Percentiles rank a stretch among this genome's conserved stretches.
Conservation (phyloP, 2,888 invertebrate genomes). For the Dynastes hyllus region DNA sequence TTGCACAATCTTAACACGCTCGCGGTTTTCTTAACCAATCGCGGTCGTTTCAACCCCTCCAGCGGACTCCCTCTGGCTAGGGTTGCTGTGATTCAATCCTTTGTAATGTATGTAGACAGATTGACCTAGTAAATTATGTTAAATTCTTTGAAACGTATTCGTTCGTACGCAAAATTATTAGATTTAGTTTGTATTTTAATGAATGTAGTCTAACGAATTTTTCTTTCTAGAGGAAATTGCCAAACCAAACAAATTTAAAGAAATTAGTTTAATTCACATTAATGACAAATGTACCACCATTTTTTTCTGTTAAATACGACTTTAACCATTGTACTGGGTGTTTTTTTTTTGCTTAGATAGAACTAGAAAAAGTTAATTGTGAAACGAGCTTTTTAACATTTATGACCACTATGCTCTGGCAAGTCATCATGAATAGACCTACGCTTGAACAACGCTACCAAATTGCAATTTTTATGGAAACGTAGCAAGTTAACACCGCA, state of each 20-base stretch:
- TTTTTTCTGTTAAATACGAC: not conserved
- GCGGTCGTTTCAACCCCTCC: slow-evolving; percentile 60
- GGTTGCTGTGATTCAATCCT: slow-evolving; percentile 63
- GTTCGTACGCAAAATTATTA: slow-evolving; percentile 21
- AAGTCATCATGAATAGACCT: too few species aligned
- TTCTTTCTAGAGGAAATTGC: not conserved
- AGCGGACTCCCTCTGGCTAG: slow-evolving; percentile 53
- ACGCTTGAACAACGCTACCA: too few species aligned
- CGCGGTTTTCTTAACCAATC: slow-evolving; percentile 64
- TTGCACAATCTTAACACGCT: slow-evolving; percentile 57
- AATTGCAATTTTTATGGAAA: too few species aligned
- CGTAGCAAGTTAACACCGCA: too few species aligned
- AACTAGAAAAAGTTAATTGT: too few species aligned
- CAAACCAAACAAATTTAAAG: not conserved
- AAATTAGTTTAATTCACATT: not conserved
- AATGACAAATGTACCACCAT: not conserved
- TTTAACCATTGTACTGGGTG: not conserved
- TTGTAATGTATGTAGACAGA: slow-evolving; percentile 63
- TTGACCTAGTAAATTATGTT: slow-evolving; percentile 62
- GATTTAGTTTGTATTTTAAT: not conserved
- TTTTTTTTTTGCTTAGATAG: too few species aligned
- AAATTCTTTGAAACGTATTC: slow-evolving; percentile 27
- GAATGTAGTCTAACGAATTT: not conserved
- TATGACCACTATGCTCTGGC: too few species aligned
- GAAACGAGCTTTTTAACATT: too few species aligned